Base-by-base conservation (phyloP, 2,888 invertebrate species). In the Coelinius sp. region DNA sequence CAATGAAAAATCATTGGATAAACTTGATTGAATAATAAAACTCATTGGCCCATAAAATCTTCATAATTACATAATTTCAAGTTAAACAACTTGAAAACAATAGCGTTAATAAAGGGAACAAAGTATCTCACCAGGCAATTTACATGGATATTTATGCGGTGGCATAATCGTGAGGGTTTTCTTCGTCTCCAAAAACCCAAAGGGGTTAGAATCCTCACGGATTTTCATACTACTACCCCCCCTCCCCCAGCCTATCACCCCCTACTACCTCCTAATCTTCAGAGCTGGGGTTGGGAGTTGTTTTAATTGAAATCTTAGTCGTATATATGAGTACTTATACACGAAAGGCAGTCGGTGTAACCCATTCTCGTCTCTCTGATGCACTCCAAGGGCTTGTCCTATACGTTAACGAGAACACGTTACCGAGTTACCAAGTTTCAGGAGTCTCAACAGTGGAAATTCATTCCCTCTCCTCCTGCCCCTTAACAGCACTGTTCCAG, bases 141-240 rank as follows among this genome's bases (percentile, higher is more conserved):
- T 87, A 87, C 86, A 86, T 86, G 86, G 87, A 86, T 88, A 87
- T 88, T 88, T 88, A 88, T 88, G 87, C 87, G 83, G 82, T 81
- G 87, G 87, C 87, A 88, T 87, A 88, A 87, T 86, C 85, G 82
- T 76, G 82, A 64, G 63, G 44, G 41, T 68, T 82, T 75, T 81
- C 81, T 82, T 80, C 77, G 74, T 70, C 68, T 71, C 63, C 74
- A 52, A 66, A 35, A 59, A 73, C 68, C 74, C 38, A 52, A 66
- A 46, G 75, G 53, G 66, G 70, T 73, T 76, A 73, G 75, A 73
- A 74, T 56, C 77, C 78, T 68, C 78, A 77, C 82, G 86, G 86
- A 87, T 87, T 87, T 85, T 84, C 85, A 84, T 31, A 7, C n/a
- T n/a, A n/a, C n/a, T n/a, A n/a, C 56, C 17, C 35, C 35, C 17